Percentiles rank a stretch among this genome's conserved stretches.
Evolutionary conservation across 2,113 vertebrate genomes (phyloP).

Genomic region (Murina feae): DNA sequence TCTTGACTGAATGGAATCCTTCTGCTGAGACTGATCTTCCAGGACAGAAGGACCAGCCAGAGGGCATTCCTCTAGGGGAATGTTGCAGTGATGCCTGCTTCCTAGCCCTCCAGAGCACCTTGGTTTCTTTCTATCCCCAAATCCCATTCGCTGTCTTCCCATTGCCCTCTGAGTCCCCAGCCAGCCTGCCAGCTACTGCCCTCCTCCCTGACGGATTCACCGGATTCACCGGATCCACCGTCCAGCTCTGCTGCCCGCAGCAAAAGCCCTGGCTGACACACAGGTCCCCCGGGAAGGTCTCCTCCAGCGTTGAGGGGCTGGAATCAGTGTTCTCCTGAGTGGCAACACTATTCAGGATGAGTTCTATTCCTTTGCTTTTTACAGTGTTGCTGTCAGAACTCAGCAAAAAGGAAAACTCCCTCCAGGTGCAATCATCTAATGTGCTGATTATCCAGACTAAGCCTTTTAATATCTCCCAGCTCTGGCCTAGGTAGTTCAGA

Average conservation of each 20-base stretch:
- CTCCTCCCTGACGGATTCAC: background rate
- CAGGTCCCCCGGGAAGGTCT: background rate
- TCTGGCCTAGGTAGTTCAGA: background rate
- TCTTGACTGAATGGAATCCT: background rate
- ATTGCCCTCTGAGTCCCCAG: accelerated
- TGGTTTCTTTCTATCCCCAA: background rate
- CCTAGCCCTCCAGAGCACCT: background rate
- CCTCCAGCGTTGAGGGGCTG: background rate
- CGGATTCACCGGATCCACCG: too few species aligned
- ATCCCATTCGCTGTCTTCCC: background rate
- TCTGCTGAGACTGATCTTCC: background rate
- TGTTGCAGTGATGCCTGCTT: background rate
- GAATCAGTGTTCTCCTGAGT: background rate
- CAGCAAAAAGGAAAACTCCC: background rate
- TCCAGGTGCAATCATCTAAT: background rate
- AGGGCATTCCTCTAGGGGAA: background rate
- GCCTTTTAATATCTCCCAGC: background rate
- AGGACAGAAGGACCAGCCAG: background rate
- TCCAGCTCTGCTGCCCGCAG: background rate
- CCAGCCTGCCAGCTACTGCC: background rate
- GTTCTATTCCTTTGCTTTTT: background rate
- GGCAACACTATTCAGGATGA: background rate
- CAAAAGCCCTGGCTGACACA: background rate
- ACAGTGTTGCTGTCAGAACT: background rate
- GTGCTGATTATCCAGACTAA: background rate